phyloP scores from a whole-genome alignment of 2,113 vertebrate species.

The Chrysochloris asiatica region DNA sequence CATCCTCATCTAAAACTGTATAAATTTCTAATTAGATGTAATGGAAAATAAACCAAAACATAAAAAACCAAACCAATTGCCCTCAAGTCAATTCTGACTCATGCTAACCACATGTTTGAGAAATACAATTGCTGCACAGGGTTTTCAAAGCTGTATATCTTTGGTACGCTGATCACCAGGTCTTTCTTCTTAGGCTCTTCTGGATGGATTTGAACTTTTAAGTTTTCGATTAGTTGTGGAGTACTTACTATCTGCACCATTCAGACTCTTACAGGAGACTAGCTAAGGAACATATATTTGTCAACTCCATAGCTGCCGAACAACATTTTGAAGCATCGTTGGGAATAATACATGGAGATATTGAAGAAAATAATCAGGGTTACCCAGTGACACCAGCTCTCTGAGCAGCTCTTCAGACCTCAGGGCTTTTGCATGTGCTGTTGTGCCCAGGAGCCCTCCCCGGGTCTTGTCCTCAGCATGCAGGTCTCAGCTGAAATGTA shows the following conservation, averaged over 20 bases:
- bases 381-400: background rate
- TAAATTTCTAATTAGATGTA: too few relatives aligned
- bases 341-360: too few relatives aligned
- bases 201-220: background rate
- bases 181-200: background rate
- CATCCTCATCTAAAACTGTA: too few relatives aligned
- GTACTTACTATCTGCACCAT: background rate
- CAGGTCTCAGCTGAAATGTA: background rate
- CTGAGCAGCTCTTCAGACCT: background rate
- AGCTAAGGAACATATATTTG: background rate
- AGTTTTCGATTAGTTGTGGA: background rate
- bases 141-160: background rate
- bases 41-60: too few relatives aligned
- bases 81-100: background rate
- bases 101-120: background rate
- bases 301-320: background rate
- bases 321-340: too few relatives aligned
- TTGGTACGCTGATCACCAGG: background rate
- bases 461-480: background rate
- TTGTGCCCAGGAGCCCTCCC: accelerated
- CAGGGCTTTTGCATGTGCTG: background rate
- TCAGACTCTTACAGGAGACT: too few relatives aligned
- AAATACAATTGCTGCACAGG: background rate
- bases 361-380: background rate
- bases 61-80: too few relatives aligned